Conservation (phyloP, 1,140 invertebrate species). For the Bombyx mandarina region DNA sequence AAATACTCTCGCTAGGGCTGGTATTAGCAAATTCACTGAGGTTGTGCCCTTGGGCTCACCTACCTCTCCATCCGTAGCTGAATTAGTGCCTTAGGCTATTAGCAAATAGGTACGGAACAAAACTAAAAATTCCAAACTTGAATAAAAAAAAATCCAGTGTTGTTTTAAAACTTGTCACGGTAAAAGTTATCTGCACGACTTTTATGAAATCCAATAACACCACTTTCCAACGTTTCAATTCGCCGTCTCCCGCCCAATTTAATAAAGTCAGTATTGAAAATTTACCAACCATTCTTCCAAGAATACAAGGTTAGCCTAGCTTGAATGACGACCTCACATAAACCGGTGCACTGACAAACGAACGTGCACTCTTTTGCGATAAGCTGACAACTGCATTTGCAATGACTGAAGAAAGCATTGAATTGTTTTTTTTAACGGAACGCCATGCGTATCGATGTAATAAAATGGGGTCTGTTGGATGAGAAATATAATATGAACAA, state of each 20-base stretch:
- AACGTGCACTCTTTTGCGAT: constrained; percentile 17
- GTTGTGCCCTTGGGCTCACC: too few relatives aligned
- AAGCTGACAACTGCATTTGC: constrained; percentile 15
- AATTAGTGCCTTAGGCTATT: too few relatives aligned
- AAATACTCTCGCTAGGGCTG: too few relatives aligned
- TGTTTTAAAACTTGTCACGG: neutral
- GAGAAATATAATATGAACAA: constrained; percentile 48
- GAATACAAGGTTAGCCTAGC: constrained; percentile 64
- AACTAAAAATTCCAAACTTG: neutral
- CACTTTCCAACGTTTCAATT: constrained; percentile 37
- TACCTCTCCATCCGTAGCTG: neutral
- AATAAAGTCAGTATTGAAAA: constrained; percentile 73
- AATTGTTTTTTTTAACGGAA: constrained; percentile 30
- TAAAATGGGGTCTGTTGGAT: constrained; percentile 37
- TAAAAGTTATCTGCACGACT: constrained; percentile 11
- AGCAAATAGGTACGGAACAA: neutral
- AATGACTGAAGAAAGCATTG: constrained; percentile 15
- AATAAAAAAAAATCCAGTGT: neutral
- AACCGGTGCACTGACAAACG: constrained; percentile 21
- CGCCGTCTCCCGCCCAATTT: constrained; percentile 58
- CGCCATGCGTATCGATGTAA: constrained; percentile 42
- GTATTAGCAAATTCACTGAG: too few relatives aligned
- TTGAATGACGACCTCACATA: constrained; percentile 50
- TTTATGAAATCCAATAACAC: constrained; percentile 69
- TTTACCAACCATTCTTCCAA: constrained; percentile 70